phyloP scores from a whole-genome alignment of 2,888 invertebrate species.

The Synergus laeviventris region DNA sequence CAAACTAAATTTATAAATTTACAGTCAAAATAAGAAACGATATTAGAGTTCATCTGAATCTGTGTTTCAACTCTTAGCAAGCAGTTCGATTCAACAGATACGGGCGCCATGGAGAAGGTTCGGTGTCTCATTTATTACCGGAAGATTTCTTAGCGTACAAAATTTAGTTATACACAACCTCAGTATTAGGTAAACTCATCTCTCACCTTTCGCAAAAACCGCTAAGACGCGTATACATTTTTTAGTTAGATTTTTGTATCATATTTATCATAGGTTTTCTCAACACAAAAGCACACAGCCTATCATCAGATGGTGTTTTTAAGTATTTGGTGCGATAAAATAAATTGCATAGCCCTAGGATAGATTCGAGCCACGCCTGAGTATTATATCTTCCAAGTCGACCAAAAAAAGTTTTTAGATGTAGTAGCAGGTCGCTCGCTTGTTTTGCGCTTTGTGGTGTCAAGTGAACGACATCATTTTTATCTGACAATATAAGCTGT shows the following conservation, averaged over 20 bases:
- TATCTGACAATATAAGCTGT: constrained; percentile 74
- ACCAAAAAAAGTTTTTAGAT: constrained; percentile 72
- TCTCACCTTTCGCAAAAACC: constrained; percentile 74
- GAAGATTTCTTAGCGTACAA: constrained; percentile 48
- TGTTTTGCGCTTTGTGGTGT: constrained; percentile 70
- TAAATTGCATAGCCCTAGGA: constrained; percentile 73
- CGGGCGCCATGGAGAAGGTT: constrained; percentile 55
- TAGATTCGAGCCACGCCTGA: constrained; percentile 70
- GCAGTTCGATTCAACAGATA: constrained; percentile 57
- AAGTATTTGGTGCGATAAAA: constrained; percentile 71
- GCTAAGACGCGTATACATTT: constrained; percentile 69
- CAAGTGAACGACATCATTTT: constrained; percentile 72
- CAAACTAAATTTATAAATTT: not conserved
- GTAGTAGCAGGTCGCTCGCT: constrained; percentile 62
- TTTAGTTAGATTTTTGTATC: constrained; percentile 67
- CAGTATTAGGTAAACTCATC: constrained; percentile 74
- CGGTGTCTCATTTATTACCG: constrained; percentile 45
- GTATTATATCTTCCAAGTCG: constrained; percentile 72
- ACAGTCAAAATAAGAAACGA: constrained; percentile 5
- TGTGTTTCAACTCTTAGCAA: constrained; percentile 63
- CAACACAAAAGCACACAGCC: constrained; percentile 74
- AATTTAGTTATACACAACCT: constrained; percentile 69
- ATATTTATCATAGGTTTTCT: constrained; percentile 70
- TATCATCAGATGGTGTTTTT: constrained; percentile 69
- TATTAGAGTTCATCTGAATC: constrained; percentile 62